Evolutionary conservation across 1,140 invertebrate genomes (phyloP).

Genomic region (Hylyphantes graminicola): DNA sequence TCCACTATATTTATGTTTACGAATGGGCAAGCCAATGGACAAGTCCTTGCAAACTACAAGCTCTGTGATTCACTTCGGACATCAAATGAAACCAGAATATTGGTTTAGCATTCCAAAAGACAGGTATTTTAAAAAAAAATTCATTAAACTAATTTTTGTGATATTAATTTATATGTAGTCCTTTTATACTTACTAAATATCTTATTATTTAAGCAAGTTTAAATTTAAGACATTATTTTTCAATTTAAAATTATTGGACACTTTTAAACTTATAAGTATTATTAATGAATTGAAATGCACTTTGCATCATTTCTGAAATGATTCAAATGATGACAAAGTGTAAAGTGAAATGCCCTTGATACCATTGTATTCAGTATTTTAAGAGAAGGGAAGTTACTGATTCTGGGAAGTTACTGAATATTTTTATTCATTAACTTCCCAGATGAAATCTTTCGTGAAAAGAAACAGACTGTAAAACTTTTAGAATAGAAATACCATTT

Average conservation of each 20-base stretch:
- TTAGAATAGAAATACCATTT: too few species aligned
- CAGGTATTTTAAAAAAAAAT: conserved; percentile 25
- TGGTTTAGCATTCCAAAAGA: conserved; percentile 60
- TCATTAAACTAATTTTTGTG: not conserved
- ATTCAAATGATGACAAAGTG: too few species aligned
- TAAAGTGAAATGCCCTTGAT: too few species aligned
- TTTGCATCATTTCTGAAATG: too few species aligned
- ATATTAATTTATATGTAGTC: not conserved
- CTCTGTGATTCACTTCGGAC: conserved; percentile 50
- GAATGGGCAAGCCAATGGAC: conserved; percentile 47
- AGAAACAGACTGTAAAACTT: too few species aligned
- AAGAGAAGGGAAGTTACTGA: too few species aligned
- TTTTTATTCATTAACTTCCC: too few species aligned
- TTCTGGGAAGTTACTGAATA: too few species aligned
- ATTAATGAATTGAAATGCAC: too few species aligned
- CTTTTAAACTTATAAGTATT: too few species aligned
- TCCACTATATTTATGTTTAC: conserved; percentile 56
- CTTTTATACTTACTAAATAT: not conserved
- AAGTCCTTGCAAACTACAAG: conserved; percentile 2
- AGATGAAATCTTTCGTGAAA: too few species aligned
- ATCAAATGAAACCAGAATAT: conserved; percentile 54
- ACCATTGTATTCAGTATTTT: too few species aligned
- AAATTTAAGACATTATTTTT: not conserved
- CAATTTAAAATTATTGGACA: not conserved
- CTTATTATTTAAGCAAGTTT: not conserved